Evolutionary conservation across 2,113 vertebrate genomes (phyloP).

Genomic region (Argyrosomus japonicus): DNA sequence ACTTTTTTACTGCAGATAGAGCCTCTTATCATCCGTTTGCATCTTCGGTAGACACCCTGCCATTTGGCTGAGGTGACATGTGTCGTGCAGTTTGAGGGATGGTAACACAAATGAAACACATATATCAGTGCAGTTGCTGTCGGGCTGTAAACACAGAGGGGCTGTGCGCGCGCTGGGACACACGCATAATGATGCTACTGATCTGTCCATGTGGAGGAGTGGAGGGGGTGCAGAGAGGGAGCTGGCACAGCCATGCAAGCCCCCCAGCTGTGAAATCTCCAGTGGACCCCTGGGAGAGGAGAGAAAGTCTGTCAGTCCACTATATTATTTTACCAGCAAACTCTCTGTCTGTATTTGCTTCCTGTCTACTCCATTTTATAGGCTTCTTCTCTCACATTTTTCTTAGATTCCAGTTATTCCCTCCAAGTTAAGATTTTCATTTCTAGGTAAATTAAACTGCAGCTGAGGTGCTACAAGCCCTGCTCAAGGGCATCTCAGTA

Average conservation of each 20-base stretch:
- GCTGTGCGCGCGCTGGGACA: not conserved
- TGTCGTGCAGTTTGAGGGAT: slow-evolving; percentile 38
- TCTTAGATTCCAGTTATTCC: not conserved
- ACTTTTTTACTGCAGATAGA: slow-evolving; percentile 27
- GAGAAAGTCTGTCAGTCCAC: slow-evolving; percentile 32
- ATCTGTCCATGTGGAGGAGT: slow-evolving; percentile 25
- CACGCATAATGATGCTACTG: slow-evolving; percentile 31
- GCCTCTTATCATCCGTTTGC: slow-evolving; percentile 39
- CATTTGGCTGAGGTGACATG: slow-evolving; percentile 49
- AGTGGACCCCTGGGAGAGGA: slow-evolving; percentile 38
- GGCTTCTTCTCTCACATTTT: not conserved
- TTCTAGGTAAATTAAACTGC: not conserved
- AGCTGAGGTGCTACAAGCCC: not conserved
- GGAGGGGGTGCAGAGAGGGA: slow-evolving; percentile 4
- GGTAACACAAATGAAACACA: slow-evolving; percentile 24
- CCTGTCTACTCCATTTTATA: not conserved
- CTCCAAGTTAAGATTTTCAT: not conserved
- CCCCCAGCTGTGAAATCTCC: slow-evolving; percentile 50
- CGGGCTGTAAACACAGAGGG: slow-evolving; percentile 26
- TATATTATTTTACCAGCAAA: not conserved
- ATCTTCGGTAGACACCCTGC: slow-evolving; percentile 38
- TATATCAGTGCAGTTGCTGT: slow-evolving; percentile 14
- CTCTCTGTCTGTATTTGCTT: not conserved
- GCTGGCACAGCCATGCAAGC: slow-evolving; percentile 10
- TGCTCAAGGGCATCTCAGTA: slow-evolving; percentile 2